Base-by-base conservation (phyloP, 2,888 invertebrate species). In the Cheilosia variabilis region DNA sequence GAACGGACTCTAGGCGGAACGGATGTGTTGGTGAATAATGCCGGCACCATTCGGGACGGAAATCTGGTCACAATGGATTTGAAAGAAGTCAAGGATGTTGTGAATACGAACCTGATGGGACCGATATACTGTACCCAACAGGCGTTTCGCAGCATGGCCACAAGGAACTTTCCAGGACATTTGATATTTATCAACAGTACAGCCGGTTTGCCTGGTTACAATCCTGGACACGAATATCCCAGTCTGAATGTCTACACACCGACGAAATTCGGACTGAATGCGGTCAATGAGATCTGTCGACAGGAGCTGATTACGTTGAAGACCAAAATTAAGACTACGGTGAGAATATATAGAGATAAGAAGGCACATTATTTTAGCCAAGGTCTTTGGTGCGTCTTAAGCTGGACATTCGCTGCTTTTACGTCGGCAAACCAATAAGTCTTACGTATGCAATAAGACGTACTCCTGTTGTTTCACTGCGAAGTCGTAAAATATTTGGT, bases 1-100 rank as follows among this genome's bases (percentile, higher is more conserved):
- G 92, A 93, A 27, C 87, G 90, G 7, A 89, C 92, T 6, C 88
- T 93, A 0, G 94, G 94, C 0, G 93, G 93, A 1, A 92, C 93
- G 19, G 93, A 94, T 88, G 91, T 94, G 0, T 91, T 94, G 53
- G 89, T 94, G 4, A 94, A 94, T 88, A 94, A 94, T 88, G 94
- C 94, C 6, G 94, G 93, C 1, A 87, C 93, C 6, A 45, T 82
- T n/a, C 66, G 66, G 9, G n/a, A 41, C 7, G 84, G 87, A 1
- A 75, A 79, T 27, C 76, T 88, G 7, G 43, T 81, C 9, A 72
- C 79, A 17, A 73, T 68, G 50, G 62, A 87, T 17, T 41, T 77
- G 27, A 62, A 27, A 0, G 77, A 45, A 3, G 82, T 88, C 7
- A 80, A 82, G 24, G 81, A 89, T 15, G 88, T 91, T 0, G 88